Percentiles rank a stretch among this genome's conserved stretches.
phyloP scores from a whole-genome alignment of 1,140 invertebrate genomes.

The Caenorhabditis latens region DNA sequence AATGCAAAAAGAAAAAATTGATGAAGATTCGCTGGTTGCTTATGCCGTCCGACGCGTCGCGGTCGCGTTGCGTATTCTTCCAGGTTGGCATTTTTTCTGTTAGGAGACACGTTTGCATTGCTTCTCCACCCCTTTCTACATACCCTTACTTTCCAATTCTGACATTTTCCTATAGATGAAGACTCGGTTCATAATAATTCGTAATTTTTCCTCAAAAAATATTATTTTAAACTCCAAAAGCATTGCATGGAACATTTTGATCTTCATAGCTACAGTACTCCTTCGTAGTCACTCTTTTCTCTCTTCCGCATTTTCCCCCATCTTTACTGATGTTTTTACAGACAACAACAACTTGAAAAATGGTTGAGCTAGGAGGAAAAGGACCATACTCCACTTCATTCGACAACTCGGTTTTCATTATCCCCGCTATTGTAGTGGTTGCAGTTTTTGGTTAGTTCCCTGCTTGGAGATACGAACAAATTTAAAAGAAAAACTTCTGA shows the following conservation, averaged over 20 bases:
- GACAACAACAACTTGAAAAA: neutral
- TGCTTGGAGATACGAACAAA: too few species aligned
- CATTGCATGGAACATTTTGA: too few species aligned
- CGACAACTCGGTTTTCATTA: slow-evolving; percentile 63
- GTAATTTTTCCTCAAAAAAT: neutral
- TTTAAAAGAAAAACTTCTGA: too few species aligned
- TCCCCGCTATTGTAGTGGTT: slow-evolving; percentile 57
- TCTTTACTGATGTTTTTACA: neutral
- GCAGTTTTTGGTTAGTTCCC: slow-evolving; percentile 50
- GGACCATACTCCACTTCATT: slow-evolving; percentile 52
- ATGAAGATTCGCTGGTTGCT: neutral
- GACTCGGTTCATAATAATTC: neutral
- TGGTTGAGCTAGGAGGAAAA: slow-evolving; percentile 53
- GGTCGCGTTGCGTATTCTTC: slow-evolving; percentile 33
- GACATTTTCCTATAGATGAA: neutral
- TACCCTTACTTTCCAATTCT: neutral
- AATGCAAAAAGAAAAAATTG: neutral
- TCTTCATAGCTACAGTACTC: neutral
- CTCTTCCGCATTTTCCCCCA: neutral
- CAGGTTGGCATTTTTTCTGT: slow-evolving; percentile 10
- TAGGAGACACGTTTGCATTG: slow-evolving; percentile 7
- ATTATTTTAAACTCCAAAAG: too few species aligned
- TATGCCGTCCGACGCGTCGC: neutral
- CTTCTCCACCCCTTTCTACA: neutral
- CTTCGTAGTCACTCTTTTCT: neutral